Conservation (phyloP, 2,113 vertebrate species). For the Hemicordylus capensis region DNA sequence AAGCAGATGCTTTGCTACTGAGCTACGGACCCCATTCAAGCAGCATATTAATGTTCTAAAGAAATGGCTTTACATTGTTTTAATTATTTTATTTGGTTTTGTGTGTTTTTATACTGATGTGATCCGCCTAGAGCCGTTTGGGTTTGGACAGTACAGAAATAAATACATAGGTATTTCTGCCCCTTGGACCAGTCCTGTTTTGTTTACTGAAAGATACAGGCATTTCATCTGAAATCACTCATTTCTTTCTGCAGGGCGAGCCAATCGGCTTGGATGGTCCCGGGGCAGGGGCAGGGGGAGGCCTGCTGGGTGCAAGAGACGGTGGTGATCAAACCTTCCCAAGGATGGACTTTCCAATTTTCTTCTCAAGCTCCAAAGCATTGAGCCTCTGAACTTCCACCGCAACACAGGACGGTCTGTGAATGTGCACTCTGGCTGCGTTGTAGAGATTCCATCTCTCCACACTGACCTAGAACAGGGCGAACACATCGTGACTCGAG, state of each 20-base stretch:
- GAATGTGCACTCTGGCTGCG: constrained; percentile 86
- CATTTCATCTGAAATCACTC: too few species aligned
- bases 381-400: constrained; percentile 92
- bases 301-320: neutral
- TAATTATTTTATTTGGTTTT: too few species aligned
- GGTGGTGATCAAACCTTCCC: constrained; percentile 85
- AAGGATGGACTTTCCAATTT: constrained; percentile 92
- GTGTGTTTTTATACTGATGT: too few species aligned
- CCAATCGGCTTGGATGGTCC: neutral
- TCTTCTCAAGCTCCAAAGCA: constrained; percentile 84
- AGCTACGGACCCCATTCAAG: too few species aligned
- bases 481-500: neutral
- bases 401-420: constrained; percentile 89
- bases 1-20: too few species aligned
- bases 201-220: neutral
- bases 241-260: neutral
- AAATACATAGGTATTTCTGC: too few species aligned
- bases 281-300: too few species aligned
- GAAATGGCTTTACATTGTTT: too few species aligned
- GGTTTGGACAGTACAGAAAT: too few species aligned
- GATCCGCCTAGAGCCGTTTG: too few species aligned
- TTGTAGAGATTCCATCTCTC: constrained; percentile 95
- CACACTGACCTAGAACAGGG: constrained; percentile 82
- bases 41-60: too few species aligned
- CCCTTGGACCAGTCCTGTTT: neutral